Base-by-base conservation (phyloP, 1,140 invertebrate species). In the Bradynema listronoti region DNA sequence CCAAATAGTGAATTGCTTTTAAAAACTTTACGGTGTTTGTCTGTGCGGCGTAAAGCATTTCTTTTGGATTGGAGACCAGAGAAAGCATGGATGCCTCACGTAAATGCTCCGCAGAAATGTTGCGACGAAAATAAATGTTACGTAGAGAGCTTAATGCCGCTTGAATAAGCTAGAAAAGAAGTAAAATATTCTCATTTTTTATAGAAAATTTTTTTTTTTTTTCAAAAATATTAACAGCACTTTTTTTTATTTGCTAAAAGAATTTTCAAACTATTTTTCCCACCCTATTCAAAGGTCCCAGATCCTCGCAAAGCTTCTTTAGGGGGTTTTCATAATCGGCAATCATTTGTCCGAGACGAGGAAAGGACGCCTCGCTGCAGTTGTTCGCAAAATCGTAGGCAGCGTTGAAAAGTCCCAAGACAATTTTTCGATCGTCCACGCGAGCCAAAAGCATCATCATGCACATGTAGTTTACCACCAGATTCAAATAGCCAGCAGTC, bases 381-480 rank as follows among this genome's bases (percentile, higher is more conserved):
- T 85, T 88, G 78, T 97, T 86, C 16, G 90, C 86, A 84, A 96
- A 86, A 83, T 99, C 94, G 82, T 96, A 88, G 6, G 93, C 93
- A 43, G 90, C 90, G 82, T 96, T 97, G 75, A 93, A 99, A 1
- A 99, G 83, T 0, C 92, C 92, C 19, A 98, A 80, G 5, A 98
- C 91, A 6, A 91, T 88, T 82, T 97, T 97, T 41, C 94, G 83
- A 80, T 99, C 94, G 79, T 98, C 93, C 0, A 99, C 91, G 75
- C 90, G 83, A 0, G 92, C 96, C 4, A 98, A 79, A 3, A 99
- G 81, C 45, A 98, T 88, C 92, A 98, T 77, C 5, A 99, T 81
- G 4, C 89, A 88, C 0, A 94, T 86, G 79, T 97, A 97, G 2
- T 87, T 95, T 0, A 86, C 84, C 11, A 97, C 88, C 29, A 98